Base-by-base conservation (phyloP, 2,888 invertebrate genomes). In the Ormyrus pomaceus region DNA sequence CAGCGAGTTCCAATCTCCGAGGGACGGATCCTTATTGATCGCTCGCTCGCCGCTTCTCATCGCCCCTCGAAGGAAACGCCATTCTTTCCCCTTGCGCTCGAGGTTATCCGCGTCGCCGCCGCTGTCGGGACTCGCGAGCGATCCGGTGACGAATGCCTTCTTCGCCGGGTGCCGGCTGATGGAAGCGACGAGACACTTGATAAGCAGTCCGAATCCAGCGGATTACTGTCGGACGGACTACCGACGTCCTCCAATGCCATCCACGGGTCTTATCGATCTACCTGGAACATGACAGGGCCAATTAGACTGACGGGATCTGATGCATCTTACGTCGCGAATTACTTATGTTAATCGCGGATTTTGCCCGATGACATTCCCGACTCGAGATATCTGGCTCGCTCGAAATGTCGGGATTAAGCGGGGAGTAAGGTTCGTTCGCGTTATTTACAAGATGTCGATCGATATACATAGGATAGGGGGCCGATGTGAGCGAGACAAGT, bases 171-270 rank as follows among this genome's bases (percentile, higher is more conserved):
- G 34, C 4, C 34, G 34, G 34, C 34, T 62, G 62, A 65, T 56
- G 13, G 55, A 55, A 66, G 51, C 50, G 62, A 61, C 77, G 46
- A 46, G 58, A 59, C 53, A 73, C 68, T 79, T 51, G 62, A 64
- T 48, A 48, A 19, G 51, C 50, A 46, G 58, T 45, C 11, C 66
- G 74, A 68, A 68, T 59, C 66, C 59, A 45, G 13, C 34, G 68
- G 69, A 77, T 71, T 82, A 76, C 62, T 81, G 77, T 65, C 77
- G 72, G 45, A 55, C 64, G 2, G 53, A 10, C 53, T 10, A 58
- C 10, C n/a, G 58, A 10, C n/a, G n/a, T 77, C 34, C 72, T 74
- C 78, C 74, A 65, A 74, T 61, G 74, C 65, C 69, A 64, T 76
- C 68, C 75, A 76, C 73, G 51, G 46, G 51, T 61, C 68, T 61